A percentile compares a stretch with the other conserved stretches of the same genome.
These are phyloP conservation scores for Epinephelus malabaricus DNA, from an alignment of 2,797 vertebrate species.

Conservation along the genomic window DNA sequence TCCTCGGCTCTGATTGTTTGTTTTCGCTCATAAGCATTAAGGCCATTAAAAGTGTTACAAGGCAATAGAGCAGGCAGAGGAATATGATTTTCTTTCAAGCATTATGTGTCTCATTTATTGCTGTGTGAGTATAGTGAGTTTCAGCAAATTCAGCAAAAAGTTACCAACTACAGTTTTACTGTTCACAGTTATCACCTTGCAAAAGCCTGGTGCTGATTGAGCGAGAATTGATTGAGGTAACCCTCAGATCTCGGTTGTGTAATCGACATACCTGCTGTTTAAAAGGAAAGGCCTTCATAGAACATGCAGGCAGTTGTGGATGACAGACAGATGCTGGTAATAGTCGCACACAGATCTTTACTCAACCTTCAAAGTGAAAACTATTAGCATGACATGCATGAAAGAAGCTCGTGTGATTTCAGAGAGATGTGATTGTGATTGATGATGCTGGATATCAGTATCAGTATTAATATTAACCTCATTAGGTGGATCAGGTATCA, in stretches of 20 bases:
- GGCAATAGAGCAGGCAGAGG: too few species aligned
- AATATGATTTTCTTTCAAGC: too few species aligned
- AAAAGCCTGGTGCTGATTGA: neutral
- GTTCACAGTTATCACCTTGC: neutral
- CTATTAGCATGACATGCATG: neutral
- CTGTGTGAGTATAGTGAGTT: too few species aligned
- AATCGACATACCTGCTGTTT: conserved; percentile 10
- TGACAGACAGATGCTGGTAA: conserved; percentile 5
- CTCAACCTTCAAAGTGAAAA: neutral
- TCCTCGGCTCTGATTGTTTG: too few species aligned
- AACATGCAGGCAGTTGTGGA: conserved; percentile 1
- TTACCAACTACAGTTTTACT: too few species aligned
- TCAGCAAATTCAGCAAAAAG: too few species aligned
- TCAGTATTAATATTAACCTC: neutral
- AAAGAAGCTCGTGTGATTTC: neutral
- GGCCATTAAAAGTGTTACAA: too few species aligned
- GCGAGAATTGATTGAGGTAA: neutral
- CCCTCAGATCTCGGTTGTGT: neutral
- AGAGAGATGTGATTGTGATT: neutral
- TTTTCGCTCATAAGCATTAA: too few species aligned
- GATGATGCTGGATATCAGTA: neutral
- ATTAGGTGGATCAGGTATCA: neutral
- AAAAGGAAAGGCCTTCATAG: neutral
- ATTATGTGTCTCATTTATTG: too few species aligned
- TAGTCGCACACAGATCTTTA: conserved; percentile 2